Conservation (phyloP, 2,888 invertebrate genomes). For the Meghimatium bilineatum region DNA sequence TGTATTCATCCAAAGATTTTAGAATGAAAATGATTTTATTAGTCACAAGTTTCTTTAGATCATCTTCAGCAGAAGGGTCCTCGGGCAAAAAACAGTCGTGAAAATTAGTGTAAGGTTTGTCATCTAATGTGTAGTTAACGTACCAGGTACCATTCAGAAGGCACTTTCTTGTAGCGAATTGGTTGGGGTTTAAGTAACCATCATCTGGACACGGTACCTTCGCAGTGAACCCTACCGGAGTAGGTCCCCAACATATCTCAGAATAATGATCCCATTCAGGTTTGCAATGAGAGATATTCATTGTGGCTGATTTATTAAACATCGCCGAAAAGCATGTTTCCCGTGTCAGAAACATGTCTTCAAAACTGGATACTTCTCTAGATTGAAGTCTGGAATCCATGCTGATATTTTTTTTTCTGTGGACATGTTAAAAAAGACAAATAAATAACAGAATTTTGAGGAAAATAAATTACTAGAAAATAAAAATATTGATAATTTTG, state of each 20-base stretch:
- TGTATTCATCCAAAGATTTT: constrained; percentile 24
- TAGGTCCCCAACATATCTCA: constrained; percentile 37
- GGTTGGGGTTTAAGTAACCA: constrained; percentile 35
- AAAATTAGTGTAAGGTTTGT: constrained; percentile 40
- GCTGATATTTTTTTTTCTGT: not conserved
- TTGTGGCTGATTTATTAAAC: not conserved
- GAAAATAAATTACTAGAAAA: not conserved
- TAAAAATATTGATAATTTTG: too few relatives aligned
- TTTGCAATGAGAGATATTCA: constrained; percentile 28
- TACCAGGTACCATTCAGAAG: constrained; percentile 35
- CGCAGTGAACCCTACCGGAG: not conserved
- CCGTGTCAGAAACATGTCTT: not conserved
- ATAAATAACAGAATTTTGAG: not conserved
- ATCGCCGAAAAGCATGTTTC: constrained; percentile 26
- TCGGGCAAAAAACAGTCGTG: constrained; percentile 33
- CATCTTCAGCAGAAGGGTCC: constrained; percentile 16
- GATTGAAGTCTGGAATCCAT: not conserved
- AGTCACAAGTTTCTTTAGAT: constrained; percentile 30
- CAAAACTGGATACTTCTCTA: not conserved
- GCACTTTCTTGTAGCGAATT: constrained; percentile 30
- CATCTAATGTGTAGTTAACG: constrained; percentile 30
- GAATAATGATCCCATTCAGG: constrained; percentile 38
- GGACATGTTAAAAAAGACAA: not conserved
- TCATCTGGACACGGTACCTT: constrained; percentile 26
- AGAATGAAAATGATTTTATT: constrained; percentile 24